A percentile compares a stretch with the other conserved stretches of the same genome.
phyloP scores from a whole-genome alignment of 2,888 invertebrate genomes.

The Drosophila rellima region DNA sequence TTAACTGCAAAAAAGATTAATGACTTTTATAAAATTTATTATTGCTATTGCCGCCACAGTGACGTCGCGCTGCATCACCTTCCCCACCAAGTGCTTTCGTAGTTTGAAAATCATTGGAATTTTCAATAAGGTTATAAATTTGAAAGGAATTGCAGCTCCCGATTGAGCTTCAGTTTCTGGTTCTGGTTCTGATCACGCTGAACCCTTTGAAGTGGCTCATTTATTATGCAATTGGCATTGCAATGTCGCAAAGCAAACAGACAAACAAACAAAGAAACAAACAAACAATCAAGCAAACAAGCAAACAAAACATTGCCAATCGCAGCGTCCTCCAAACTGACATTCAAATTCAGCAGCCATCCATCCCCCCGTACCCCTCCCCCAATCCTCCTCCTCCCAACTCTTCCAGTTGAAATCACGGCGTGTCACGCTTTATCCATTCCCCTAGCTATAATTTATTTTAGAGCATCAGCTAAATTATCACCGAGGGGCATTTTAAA shows the following conservation, averaged over 20 bases:
- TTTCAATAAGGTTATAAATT: slow-evolving; percentile 76
- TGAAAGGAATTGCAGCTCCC: slow-evolving; percentile 39
- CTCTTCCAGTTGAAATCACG: slow-evolving; percentile 30
- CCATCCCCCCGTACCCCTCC: not conserved
- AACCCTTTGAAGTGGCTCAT: slow-evolving; percentile 64
- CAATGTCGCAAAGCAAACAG: slow-evolving; percentile 32
- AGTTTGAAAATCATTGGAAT: slow-evolving; percentile 54
- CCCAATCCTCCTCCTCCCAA: not conserved
- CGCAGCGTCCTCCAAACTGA: slow-evolving; percentile 31
- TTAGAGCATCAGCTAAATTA: slow-evolving; percentile 64
- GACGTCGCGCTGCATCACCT: slow-evolving; percentile 48
- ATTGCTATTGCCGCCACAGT: slow-evolving; percentile 69
- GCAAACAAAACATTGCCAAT: slow-evolving; percentile 20
- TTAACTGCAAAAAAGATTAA: slow-evolving; percentile 71
- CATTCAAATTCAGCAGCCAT: slow-evolving; percentile 48
- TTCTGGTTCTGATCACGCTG: slow-evolving; percentile 6
- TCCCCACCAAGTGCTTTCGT: not conserved
- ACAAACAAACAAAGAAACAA: not conserved
- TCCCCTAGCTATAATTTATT: slow-evolving; percentile 57
- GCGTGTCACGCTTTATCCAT: slow-evolving; percentile 36
- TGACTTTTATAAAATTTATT: slow-evolving; percentile 81
- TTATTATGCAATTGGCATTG: slow-evolving; percentile 75
- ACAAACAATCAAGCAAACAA: slow-evolving; percentile 9
- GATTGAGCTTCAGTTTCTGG: not conserved
- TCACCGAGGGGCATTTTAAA: slow-evolving; percentile 66